Evolutionary conservation across 2,888 invertebrate species (phyloP).

Genomic region (Colletes collaris): DNA sequence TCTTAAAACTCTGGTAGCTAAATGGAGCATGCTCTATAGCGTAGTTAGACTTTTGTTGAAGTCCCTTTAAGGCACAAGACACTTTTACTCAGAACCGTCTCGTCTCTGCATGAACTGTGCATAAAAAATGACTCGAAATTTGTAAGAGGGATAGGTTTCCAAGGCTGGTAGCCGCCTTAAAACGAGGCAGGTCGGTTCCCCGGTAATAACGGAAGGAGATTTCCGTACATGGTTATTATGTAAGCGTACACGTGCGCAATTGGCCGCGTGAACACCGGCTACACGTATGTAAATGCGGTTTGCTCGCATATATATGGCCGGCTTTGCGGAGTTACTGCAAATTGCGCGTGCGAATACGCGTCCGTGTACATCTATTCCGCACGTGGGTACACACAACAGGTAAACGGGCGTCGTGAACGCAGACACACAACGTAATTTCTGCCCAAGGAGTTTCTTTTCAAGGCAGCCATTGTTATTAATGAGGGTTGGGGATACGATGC

Average conservation of each 20-base stretch:
- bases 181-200: constrained; percentile 9
- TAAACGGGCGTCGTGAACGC: neutral
- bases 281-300: constrained; percentile 66
- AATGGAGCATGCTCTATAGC: no score
- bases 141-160: neutral
- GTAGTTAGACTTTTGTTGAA: no score
- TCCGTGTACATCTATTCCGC: constrained; percentile 42
- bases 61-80: no score
- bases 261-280: constrained; percentile 64
- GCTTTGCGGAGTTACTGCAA: constrained; percentile 63
- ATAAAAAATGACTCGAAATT: neutral
- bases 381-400: constrained; percentile 37
- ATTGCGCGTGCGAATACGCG: constrained; percentile 57
- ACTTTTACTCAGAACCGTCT: neutral
- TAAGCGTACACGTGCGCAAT: constrained; percentile 60
- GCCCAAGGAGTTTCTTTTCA: constrained; percentile 29
- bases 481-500: constrained; percentile 1
- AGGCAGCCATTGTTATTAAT: constrained; percentile 34
- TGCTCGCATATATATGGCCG: constrained; percentile 56
- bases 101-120: neutral
- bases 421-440: constrained; percentile 29
- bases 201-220: constrained; percentile 43
- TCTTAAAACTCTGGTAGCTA: no score
- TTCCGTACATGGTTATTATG: constrained; percentile 58
- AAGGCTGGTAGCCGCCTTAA: neutral